Evolutionary conservation across 2,113 vertebrate genomes (phyloP).

Genomic region (Aleadryas rufinucha): DNA sequence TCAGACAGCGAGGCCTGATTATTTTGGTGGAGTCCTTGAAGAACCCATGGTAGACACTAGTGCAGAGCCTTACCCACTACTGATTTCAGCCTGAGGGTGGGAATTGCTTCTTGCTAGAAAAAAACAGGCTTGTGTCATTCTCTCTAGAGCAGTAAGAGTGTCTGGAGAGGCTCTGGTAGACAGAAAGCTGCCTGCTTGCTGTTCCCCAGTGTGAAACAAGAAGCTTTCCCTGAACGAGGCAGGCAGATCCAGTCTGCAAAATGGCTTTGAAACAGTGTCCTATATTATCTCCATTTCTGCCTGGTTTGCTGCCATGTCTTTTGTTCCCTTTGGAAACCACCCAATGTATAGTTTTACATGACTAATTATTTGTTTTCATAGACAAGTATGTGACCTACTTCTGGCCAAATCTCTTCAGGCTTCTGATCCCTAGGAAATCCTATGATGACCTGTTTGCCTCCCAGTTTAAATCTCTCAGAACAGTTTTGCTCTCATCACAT

Average conservation of each 20-base stretch:
- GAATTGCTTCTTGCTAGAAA: neutral
- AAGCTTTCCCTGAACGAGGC: neutral
- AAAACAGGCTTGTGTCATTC: neutral
- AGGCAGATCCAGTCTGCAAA: neutral
- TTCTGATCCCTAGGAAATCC: slow-evolving; percentile 40
- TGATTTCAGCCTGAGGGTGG: neutral
- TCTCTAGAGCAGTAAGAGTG: neutral
- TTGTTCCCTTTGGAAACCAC: slow-evolving; percentile 13
- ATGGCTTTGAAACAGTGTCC: neutral
- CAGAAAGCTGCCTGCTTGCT: neutral
- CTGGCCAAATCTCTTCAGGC: slow-evolving; percentile 3
- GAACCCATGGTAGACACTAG: neutral
- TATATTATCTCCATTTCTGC: neutral
- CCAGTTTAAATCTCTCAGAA: neutral
- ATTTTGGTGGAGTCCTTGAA: neutral
- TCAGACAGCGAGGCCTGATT: rapidly evolving
- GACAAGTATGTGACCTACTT: slow-evolving; percentile 35
- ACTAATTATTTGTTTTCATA: slow-evolving; percentile 40
- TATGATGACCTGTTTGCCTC: slow-evolving; percentile 3
- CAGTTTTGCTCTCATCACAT: neutral
- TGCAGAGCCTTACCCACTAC: neutral
- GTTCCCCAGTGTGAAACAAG: neutral
- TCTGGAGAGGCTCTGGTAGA: neutral
- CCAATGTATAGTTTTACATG: neutral
- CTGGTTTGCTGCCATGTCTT: neutral